Evolutionary conservation across 2,113 vertebrate species (phyloP).

Genomic region (Martes martes): DNA sequence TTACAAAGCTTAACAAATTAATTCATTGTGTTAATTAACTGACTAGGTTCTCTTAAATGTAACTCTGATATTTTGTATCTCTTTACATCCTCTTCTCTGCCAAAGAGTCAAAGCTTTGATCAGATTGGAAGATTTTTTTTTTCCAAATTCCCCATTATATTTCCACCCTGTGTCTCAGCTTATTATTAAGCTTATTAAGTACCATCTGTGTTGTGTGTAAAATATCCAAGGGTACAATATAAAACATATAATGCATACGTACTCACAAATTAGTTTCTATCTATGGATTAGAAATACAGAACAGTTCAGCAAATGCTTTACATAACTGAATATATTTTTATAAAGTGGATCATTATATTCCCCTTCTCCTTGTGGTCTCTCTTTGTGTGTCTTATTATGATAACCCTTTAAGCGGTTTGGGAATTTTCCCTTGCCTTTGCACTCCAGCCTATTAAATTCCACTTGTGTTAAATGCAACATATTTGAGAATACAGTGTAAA

Average conservation of each 20-base stretch:
- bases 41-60: background rate
- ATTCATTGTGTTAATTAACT: background rate
- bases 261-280: conserved; percentile 3
- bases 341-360: background rate
- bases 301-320: background rate
- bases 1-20: conserved; percentile 18
- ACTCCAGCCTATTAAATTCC: background rate
- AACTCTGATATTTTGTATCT: background rate
- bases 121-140: background rate
- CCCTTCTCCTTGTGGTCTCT: background rate
- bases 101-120: background rate
- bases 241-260: conserved; percentile 12
- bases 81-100: background rate
- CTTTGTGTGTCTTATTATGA: background rate
- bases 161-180: background rate
- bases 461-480: conserved; percentile 13
- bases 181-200: conserved; percentile 35
- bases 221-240: background rate
- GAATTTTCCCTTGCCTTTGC: background rate
- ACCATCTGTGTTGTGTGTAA: conserved; percentile 12
- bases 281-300: background rate
- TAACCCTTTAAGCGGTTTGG: background rate
- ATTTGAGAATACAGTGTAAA: conserved; percentile 5
- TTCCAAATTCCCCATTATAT: background rate
- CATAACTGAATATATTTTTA: background rate